Evolutionary conservation across 2,113 vertebrate species (phyloP), one percentile per base, ranked within the genome.

Genomic region (Paradoxurus hermaphroditus): DNA sequence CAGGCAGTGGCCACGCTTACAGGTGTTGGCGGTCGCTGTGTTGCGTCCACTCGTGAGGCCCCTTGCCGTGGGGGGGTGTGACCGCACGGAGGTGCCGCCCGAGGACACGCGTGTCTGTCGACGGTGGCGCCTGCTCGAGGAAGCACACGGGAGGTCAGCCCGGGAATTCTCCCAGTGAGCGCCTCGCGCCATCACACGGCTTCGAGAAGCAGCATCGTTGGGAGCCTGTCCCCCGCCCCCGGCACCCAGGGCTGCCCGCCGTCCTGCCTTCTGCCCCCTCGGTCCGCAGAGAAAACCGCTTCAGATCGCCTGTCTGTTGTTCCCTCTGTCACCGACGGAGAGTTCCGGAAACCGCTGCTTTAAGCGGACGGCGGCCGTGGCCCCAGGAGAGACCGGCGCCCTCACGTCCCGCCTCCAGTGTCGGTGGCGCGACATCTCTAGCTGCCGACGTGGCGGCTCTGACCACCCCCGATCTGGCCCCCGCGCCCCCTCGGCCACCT

Each of bases 171-270:
- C 49, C 11, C 49, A 49, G 49, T 14, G 49, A 49, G 49, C 49
- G 49, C 49, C 14, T 14, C 14, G 49, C 14, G 13, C 49, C 49
- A 14, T 49, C 49, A 11, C 34, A 8, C n/a, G n/a, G n/a, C 70
- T 3, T 59, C 5, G 7, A 27, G 25, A 31, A 7, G 34, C 5
- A 46, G 53, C 11, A 0, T 1, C 13, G 39, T 18, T 12, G 7
- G 34, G 84, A 56, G 4, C 23, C 65, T 56, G 29, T 6, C 23
- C 10, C 3, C 36, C 3, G 8, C 8, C 34, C 9, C 21, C 7
- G 4, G 23, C 46, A 1, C 13, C 44, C 18, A 1, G 7, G 7
- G 41, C 31, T 9, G 59, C 23, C 65, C 13, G 3, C 53, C 7
- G 0, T 23, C 62, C 29, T 7, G 53, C 15, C 34, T n/a, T 18